These are phyloP conservation scores for Echinarachnius parma DNA, from an alignment of 53 echinoderm and acorn worm genomes.

Conservation along the genomic window DNA sequence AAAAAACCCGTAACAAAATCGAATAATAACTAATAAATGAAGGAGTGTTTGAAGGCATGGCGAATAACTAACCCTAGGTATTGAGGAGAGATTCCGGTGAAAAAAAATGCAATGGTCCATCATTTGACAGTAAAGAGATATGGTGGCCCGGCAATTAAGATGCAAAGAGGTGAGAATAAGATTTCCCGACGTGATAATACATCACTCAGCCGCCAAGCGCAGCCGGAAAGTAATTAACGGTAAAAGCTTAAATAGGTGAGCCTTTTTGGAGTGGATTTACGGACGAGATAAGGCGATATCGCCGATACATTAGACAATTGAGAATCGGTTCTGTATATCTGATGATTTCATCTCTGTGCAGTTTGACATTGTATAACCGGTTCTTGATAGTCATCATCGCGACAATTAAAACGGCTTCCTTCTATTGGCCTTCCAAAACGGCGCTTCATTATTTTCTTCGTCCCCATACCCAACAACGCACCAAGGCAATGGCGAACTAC, in stretches of 20 bases:
- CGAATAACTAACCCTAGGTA: constrained; percentile 20
- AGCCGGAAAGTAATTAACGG: constrained; percentile 32
- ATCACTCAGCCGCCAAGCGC: neutral
- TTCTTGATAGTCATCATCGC: constrained; percentile 39
- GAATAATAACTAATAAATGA: too few species aligned
- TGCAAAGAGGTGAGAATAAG: constrained; percentile 49
- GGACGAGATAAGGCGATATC: constrained; percentile 38
- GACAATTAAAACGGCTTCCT: constrained; percentile 40
- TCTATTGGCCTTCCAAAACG: constrained; percentile 44
- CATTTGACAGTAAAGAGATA: constrained; percentile 37
- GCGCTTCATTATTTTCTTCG: constrained; percentile 15
- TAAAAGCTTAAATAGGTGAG: constrained; percentile 46
- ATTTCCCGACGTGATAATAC: constrained; percentile 47
- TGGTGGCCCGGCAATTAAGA: constrained; percentile 44
- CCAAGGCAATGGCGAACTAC: too few species aligned
- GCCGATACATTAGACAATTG: constrained; percentile 46
- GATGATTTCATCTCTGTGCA: too few species aligned
- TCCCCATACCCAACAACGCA: too few species aligned
- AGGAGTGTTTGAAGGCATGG: constrained; percentile 16
- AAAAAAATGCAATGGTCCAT: constrained; percentile 3
- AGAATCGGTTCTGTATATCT: too few species aligned
- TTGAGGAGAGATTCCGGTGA: constrained; percentile 7
- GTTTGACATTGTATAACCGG: too few species aligned
- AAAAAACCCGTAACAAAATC: too few species aligned
- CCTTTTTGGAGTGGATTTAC: constrained; percentile 41